phyloP scores from a whole-genome alignment of 2,113 vertebrate species.

The Campylomormyrus tamandua region DNA sequence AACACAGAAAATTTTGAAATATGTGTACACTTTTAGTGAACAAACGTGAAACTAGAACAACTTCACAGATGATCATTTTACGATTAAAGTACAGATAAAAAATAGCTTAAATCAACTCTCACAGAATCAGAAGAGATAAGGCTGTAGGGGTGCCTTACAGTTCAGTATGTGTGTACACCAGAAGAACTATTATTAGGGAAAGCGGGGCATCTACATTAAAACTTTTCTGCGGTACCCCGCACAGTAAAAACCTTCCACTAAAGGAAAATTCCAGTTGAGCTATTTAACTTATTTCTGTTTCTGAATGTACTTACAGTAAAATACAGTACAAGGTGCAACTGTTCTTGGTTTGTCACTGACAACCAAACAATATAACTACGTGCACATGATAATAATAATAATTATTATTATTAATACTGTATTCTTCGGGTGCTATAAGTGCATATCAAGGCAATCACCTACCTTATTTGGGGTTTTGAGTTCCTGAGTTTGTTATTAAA shows the following conservation, averaged over 20 bases:
- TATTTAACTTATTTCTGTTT: not conserved
- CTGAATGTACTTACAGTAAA: not conserved
- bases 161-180: not conserved
- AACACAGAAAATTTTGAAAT: not conserved
- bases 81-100: not conserved
- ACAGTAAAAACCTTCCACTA: not conserved
- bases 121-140: not conserved
- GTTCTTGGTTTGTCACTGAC: not conserved
- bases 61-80: not conserved
- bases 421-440: not conserved
- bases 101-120: not conserved
- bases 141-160: not conserved
- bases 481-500: not conserved
- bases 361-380: not conserved
- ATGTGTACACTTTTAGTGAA: not conserved
- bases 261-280: not conserved
- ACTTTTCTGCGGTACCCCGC: not conserved
- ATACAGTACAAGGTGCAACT: not conserved
- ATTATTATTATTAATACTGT: not conserved
- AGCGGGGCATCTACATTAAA: not conserved
- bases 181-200: not conserved
- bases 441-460: not conserved
- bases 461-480: not conserved
- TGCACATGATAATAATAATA: not conserved
- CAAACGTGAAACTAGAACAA: not conserved